These are phyloP conservation scores for Harpagoxenus sublaevis DNA, from an alignment of 2,888 invertebrate species.

Conservation along the genomic window DNA sequence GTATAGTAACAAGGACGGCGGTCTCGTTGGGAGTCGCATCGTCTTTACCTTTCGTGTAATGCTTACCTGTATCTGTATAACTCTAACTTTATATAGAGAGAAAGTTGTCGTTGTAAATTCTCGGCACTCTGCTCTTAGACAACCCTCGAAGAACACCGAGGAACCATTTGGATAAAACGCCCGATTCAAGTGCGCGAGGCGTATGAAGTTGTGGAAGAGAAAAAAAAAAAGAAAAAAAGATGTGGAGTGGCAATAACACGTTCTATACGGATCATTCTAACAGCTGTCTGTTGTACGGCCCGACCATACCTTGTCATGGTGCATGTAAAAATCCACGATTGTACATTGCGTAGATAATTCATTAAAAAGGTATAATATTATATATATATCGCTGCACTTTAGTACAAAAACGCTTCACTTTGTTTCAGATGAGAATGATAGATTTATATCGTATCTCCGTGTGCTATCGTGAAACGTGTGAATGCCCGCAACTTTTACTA, in stretches of 20 bases:
- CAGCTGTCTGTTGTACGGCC: constrained; percentile 70
- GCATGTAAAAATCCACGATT: constrained; percentile 80
- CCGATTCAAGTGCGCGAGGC: neutral
- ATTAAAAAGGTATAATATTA: constrained; percentile 80
- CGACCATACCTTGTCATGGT: constrained; percentile 79
- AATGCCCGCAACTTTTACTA: constrained; percentile 79
- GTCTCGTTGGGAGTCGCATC: constrained; percentile 14
- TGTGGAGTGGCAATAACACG: constrained; percentile 44
- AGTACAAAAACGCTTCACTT: constrained; percentile 85
- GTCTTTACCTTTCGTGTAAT: constrained; percentile 50
- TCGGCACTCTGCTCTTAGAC: constrained; percentile 33
- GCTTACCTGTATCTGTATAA: constrained; percentile 54
- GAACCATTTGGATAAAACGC: neutral
- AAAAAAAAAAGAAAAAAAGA: constrained; percentile 21
- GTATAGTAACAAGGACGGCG: constrained; percentile 42
- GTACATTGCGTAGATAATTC: constrained; percentile 83
- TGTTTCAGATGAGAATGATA: constrained; percentile 79
- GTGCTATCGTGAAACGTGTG: constrained; percentile 78
- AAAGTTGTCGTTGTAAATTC: constrained; percentile 41
- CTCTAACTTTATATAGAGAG: constrained; percentile 44
- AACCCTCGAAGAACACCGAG: neutral
- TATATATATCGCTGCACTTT: constrained; percentile 82
- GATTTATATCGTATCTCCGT: constrained; percentile 81
- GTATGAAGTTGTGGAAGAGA: neutral
- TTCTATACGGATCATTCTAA: constrained; percentile 50